Evolutionary conservation across 1,140 invertebrate genomes (phyloP).

Genomic region (Chionoecetes opilio): DNA sequence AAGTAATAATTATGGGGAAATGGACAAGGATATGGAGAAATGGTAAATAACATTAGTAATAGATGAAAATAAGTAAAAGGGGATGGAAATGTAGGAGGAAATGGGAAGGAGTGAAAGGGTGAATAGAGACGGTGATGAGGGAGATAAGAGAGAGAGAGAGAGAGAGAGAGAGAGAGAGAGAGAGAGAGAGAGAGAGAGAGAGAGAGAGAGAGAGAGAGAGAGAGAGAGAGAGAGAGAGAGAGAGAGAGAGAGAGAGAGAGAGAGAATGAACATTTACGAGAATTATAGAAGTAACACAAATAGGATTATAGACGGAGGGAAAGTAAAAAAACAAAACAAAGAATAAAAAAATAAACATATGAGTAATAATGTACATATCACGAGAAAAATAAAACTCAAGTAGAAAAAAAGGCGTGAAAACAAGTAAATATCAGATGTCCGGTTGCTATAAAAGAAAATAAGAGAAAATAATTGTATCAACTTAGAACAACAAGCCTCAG

Average conservation of each 20-base stretch:
- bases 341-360: neutral
- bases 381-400: neutral
- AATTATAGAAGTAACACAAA: neutral
- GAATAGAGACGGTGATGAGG: neutral
- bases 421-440: too few species aligned
- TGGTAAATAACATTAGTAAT: too few species aligned
- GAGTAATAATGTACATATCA: neutral
- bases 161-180: neutral
- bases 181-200: neutral
- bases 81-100: neutral
- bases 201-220: neutral
- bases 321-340: neutral
- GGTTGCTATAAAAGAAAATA: neutral
- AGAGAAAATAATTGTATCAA: neutral
- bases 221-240: neutral
- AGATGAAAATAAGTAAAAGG: neutral
- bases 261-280: neutral
- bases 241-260: neutral
- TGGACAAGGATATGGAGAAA: too few species aligned
- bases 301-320: neutral
- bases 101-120: neutral
- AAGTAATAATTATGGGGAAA: neutral
- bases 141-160: neutral
- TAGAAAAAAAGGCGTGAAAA: neutral
- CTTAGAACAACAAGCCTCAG: neutral